Base-by-base conservation (phyloP, 2,888 invertebrate species). In the Sipunculus nudus region DNA sequence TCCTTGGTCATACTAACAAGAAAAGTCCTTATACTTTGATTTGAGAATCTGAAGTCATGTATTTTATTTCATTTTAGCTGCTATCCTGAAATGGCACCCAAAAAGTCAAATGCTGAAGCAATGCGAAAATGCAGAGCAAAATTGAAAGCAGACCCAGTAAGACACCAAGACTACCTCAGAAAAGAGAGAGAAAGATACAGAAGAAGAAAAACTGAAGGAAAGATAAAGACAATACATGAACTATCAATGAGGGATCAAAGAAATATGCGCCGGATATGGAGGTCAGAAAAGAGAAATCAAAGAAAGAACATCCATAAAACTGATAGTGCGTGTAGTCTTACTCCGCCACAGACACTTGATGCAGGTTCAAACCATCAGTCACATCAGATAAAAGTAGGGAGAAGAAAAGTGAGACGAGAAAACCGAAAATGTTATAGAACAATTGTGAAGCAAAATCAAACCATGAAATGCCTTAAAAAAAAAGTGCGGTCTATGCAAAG, bases 401-500 rank as follows among this genome's bases (percentile, higher is more conserved):
- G 32, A 6, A 58, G 26, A 21, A 58, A 53, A 28, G 23, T 53
- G 16, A 52, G 58, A 39, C 38, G 45, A 23, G 39, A 57, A 28
- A 49, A 50, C 26, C 31, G 49, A 38, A 57, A 25, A 29, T 49
- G 50, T 35, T 50, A 57, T 39, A 38, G 57, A 40, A 57, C 49
- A 57, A 39, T 57, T 25, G 32, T 35, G 16, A 49, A 50, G 26
- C 57, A 57, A 21, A 57, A 57, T 1, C 41, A 58, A 31, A 53
- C 43, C 8, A 53, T 58, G 5, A 8, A 58, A 43, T 40, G 35
- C 8, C 52, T 53, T 52, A 16, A 39, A 32, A 52, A 31, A 13
- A 26, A 58, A 32, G 43, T 58, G 16, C 10, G 38, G 5, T 13
- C 43, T 16, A 21, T 58, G 29, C 52, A 41, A 16, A 29, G 41